These are phyloP conservation scores for Luscinia luscinia DNA, from an alignment of 2,797 vertebrate species.

Conservation along the genomic window DNA sequence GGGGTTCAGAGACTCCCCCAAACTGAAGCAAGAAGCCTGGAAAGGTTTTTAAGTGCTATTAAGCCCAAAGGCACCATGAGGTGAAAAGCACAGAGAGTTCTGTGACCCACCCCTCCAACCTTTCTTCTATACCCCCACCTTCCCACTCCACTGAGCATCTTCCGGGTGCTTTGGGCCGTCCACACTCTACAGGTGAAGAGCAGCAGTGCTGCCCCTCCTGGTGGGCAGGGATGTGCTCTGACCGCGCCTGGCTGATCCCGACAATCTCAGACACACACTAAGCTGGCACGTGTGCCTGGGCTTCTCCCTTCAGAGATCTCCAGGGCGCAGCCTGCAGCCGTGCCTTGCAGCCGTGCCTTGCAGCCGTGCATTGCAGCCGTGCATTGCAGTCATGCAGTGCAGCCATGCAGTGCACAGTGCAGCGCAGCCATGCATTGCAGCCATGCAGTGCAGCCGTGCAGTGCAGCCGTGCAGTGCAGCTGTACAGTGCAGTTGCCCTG, in stretches of 20 bases:
- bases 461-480: background rate
- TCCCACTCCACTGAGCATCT: background rate
- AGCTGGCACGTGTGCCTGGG: fast-evolving
- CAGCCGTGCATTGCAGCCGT: too few relatives aligned
- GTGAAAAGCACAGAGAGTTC: background rate
- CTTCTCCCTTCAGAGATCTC: background rate
- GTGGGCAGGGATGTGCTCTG: background rate
- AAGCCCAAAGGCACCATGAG: background rate
- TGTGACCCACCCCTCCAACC: background rate
- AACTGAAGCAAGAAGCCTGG: background rate
- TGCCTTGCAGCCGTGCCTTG: fast-evolving
- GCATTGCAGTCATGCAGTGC: too few relatives aligned
- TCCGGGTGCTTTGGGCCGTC: background rate
- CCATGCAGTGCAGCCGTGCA: too few relatives aligned
- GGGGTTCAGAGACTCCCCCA: background rate
- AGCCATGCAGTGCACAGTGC: too few relatives aligned
- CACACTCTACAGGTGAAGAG: background rate
- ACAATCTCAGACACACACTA: background rate
- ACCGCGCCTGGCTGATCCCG: background rate
- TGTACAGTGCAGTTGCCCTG: fast-evolving
- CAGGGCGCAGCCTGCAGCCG: background rate
- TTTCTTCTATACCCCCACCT: background rate
- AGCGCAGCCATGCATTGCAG: too few relatives aligned
- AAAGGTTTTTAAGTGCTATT: background rate
- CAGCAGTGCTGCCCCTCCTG: background rate